Evolutionary conservation across 2,888 invertebrate species (phyloP), one percentile per base, ranked within the genome.

Genomic region (Troides aeacus): DNA sequence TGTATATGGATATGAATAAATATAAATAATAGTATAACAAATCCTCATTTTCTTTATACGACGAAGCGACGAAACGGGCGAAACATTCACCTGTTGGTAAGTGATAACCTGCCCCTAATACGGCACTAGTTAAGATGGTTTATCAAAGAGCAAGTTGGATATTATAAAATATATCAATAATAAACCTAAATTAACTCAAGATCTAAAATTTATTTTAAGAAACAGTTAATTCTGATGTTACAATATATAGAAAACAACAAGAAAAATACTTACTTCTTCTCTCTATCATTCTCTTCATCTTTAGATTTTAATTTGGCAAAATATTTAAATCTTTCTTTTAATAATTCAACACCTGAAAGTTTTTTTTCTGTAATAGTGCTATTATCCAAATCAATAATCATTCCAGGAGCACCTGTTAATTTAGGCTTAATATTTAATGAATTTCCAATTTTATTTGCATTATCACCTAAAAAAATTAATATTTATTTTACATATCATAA

Each of bases 311-410:
- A 77, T 59, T 93, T 91, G 0, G 95, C 90, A 77, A 97, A 97
- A 79, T 94, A 94, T 56, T 95, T 88, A 81, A 96, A 96, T 73
- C 96, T 93, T 75, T 96, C 93, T 82, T 96, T 94, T 50, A 97
- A 90, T 69, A 94, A 88, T 72, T 94, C 93, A 10, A 97, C 90
- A 15, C 95, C 96, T 61, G 93, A 93, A 7, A 94, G 79, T 72
- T 90, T 87, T 72, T 80, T 87, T 4, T 72, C 72, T 17, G 64
- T 69, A 46, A 79, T 71, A 69, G 79, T 81, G 70, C 72, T 75
- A 21, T 79, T 82, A 75, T 88, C 85, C 62, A 92, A 79, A 74
- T 91, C 86, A 72, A 92, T 92, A 10, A 92, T 77, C 86, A 87
- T 92, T 15, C 94, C 94, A 8, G 94, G 93, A 18, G 82, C 80